Evolutionary conservation across 2,113 vertebrate species (phyloP), one percentile per base, ranked within the genome.

Genomic region (Pelusios castaneus): DNA sequence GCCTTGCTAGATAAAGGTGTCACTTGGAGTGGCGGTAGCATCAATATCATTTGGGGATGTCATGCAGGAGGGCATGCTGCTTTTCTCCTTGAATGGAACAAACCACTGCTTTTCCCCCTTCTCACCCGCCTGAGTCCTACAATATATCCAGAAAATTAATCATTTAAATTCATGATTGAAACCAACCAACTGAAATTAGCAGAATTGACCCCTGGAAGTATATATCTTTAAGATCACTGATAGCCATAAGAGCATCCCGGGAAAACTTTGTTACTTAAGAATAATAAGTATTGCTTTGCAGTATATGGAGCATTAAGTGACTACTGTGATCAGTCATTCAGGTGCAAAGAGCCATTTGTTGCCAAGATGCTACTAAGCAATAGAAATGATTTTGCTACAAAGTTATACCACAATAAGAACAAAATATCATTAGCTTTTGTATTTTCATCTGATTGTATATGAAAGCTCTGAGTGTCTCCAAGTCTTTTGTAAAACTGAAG

Each of bases 1-100:
- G 97, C 97, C 97, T 96, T 95, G 95, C 89, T 98, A 97, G 98
- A 97, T 98, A 98, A 98, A 98, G 98, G 97, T 98, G 98, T 98
- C 98, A 97, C 95, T 94, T 88, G 92, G 94, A 97, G 96, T 96
- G 85, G 94, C 95, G 88, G 91, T 77, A 95, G 95, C 97, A 97
- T 97, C 97, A 82, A 90, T 94, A 94, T 97, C 97, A 96, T 96
- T 94, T 95, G 95, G 96, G 89, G 91, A 94, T 97, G 94, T 97
- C 96, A 94, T 47, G 88, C 87, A 80, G 76, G 89, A 94, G 96
- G 96, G 97, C 97, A 95, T 88, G 51, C 77, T 88, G 86, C 92
- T 80, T 67, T 55, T 80, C 80, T 80, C 82, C 87, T 19, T 52
- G 60, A 92, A 86, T 79, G 41, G 80, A 87, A 85, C 75, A 91